These are phyloP conservation scores for Gephyroberyx darwinii DNA, from an alignment of 2,797 vertebrate genomes.

Conservation along the genomic window DNA sequence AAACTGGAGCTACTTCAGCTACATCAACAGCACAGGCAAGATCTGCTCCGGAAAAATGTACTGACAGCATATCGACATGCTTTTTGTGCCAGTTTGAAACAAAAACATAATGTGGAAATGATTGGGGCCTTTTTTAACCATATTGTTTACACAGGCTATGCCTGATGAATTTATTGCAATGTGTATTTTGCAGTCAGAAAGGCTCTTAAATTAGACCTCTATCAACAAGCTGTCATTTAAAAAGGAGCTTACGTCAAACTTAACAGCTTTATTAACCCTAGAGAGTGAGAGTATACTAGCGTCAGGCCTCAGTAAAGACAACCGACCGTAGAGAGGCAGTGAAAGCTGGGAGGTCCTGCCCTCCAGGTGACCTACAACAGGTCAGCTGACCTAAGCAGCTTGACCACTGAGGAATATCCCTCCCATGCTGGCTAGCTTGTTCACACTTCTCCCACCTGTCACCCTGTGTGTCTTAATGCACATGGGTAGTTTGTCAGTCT, in stretches of 20 bases:
- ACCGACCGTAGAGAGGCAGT: slow-evolving; percentile 37
- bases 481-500: no score
- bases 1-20: slow-evolving; percentile 44
- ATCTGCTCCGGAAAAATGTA: slow-evolving; percentile 57
- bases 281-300: not conserved
- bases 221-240: slow-evolving; percentile 41
- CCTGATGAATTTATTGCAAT: not conserved
- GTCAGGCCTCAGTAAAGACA: not conserved
- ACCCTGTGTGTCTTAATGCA: no score
- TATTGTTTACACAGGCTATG: not conserved
- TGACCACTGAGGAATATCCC: slow-evolving; percentile 21
- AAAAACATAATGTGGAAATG: not conserved
- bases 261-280: not conserved
- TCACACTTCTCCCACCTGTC: slow-evolving; percentile 7
- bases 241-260: slow-evolving; percentile 41
- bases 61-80: slow-evolving; percentile 37
- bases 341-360: slow-evolving; percentile 37
- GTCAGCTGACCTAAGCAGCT: slow-evolving; percentile 41
- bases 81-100: slow-evolving; percentile 20
- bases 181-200: not conserved
- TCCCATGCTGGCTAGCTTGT: not conserved
- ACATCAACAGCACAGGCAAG: slow-evolving; percentile 12
- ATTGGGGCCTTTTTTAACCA: not conserved
- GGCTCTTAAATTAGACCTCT: slow-evolving; percentile 2
- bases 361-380: slow-evolving; percentile 54